Conservation (phyloP, 2,888 invertebrate species). For the Resseliella maxima region DNA sequence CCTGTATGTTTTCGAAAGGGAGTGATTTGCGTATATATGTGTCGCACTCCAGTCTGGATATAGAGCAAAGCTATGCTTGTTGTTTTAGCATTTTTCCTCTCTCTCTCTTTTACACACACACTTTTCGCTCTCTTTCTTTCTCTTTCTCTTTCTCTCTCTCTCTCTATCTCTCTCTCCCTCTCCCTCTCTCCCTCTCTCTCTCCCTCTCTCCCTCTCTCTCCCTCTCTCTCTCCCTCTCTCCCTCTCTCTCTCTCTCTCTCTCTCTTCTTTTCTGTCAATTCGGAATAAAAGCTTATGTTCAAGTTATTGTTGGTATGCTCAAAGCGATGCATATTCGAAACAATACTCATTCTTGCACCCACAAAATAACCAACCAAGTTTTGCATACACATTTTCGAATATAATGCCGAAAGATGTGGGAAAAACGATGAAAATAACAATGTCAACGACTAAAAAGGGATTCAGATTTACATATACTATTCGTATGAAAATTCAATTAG, state of each 20-base stretch:
- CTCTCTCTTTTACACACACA: too few relatives aligned
- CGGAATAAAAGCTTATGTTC: background rate
- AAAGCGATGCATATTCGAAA: conserved; percentile 18
- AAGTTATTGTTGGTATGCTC: conserved; percentile 18
- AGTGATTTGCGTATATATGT: background rate
- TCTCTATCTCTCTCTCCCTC: too few relatives aligned
- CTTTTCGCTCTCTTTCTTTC: too few relatives aligned
- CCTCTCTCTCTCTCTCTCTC: too few relatives aligned
- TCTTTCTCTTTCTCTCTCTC: too few relatives aligned
- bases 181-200: too few relatives aligned
- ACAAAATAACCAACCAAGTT: conserved; percentile 5
- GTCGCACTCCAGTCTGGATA: background rate
- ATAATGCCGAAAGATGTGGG: conserved; percentile 9
- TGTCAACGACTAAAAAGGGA: conserved; percentile 53
- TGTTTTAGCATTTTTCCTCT: too few relatives aligned
- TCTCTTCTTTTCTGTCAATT: too few relatives aligned
- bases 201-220: too few relatives aligned
- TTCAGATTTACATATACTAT: conserved; percentile 54
- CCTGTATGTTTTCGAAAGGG: too few relatives aligned
- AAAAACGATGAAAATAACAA: conserved; percentile 50
- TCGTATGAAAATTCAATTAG: conserved; percentile 55
- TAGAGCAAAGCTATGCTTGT: too few relatives aligned
- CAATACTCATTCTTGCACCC: background rate
- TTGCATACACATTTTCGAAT: conserved; percentile 14
- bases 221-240: too few relatives aligned